These are phyloP conservation scores for Mormoops blainvillei DNA, from an alignment of 2,113 vertebrate genomes.

Conservation along the genomic window DNA sequence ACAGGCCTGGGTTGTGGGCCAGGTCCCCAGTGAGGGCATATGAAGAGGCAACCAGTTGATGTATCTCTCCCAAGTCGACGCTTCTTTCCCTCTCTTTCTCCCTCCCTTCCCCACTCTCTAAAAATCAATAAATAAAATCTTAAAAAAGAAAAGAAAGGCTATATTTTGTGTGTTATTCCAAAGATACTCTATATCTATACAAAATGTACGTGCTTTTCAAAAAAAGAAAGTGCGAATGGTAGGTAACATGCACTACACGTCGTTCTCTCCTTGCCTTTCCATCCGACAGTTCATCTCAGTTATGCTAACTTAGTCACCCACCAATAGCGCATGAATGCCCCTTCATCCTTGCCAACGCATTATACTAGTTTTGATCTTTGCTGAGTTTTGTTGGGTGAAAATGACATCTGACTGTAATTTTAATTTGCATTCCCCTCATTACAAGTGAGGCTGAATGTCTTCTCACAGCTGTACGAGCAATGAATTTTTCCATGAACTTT, in stretches of 20 bases:
- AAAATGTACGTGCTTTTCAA: not conserved
- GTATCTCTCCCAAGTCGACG: no score
- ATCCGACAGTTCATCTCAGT: not conserved
- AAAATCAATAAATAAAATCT: no score
- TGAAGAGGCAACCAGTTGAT: no score
- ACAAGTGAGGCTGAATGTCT: not conserved
- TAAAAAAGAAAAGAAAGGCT: not conserved
- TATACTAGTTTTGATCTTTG: not conserved
- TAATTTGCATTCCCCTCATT: not conserved
- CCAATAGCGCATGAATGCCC: not conserved
- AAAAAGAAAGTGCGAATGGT: not conserved
- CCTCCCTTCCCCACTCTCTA: no score
- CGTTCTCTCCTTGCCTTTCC: not conserved
- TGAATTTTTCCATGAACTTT: not conserved
- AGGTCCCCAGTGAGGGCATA: no score
- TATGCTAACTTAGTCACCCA: not conserved
- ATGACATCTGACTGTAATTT: not conserved
- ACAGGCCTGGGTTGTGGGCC: no score
- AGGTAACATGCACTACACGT: not conserved
- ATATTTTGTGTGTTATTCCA: not conserved
- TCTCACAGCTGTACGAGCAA: not conserved
- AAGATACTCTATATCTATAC: not conserved
- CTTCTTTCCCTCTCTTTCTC: no score
- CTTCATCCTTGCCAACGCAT: not conserved
- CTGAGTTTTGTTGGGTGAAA: not conserved